A percentile compares a stretch with the other conserved stretches of the same genome.
Conservation (phyloP, 2,888 invertebrate species). For the Amiota communis region DNA sequence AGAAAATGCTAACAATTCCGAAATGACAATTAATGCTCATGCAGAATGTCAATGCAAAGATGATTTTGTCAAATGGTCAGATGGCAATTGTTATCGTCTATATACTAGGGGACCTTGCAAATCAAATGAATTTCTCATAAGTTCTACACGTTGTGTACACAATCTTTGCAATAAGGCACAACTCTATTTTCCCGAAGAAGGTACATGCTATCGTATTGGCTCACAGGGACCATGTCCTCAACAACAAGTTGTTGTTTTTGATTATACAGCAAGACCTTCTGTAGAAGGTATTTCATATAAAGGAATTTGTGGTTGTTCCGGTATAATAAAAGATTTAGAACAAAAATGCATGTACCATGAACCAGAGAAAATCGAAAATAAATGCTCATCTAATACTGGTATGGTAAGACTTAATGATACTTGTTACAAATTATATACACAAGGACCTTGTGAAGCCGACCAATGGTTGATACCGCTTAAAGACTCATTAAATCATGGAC, state of each 20-base stretch:
- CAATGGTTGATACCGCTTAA: constrained; percentile 80
- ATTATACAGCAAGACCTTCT: constrained; percentile 84
- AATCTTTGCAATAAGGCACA: constrained; percentile 84
- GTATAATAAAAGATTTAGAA: constrained; percentile 71
- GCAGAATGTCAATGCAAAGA: constrained; percentile 82
- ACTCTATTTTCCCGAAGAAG: constrained; percentile 82
- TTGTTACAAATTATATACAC: constrained; percentile 85
- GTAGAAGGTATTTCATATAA: constrained; percentile 87
- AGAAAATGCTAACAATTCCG: constrained; percentile 58
- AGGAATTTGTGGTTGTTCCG: constrained; percentile 85
- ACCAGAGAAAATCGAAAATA: constrained; percentile 58
- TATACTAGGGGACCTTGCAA: constrained; percentile 87
- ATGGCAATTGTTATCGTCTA: constrained; percentile 83
- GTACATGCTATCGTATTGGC: constrained; percentile 86
- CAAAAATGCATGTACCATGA: constrained; percentile 64
- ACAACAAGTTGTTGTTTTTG: constrained; percentile 85
- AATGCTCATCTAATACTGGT: constrained; percentile 77
- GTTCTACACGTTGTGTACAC: constrained; percentile 79
- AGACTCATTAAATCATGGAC: constrained; percentile 52
- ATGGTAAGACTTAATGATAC: constrained; percentile 79
- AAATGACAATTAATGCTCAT: constrained; percentile 47
- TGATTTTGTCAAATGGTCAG: constrained; percentile 79
- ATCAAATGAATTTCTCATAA: constrained; percentile 79
- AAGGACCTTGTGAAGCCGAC: constrained; percentile 83
- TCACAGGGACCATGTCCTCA: constrained; percentile 82